A percentile compares a stretch with the other conserved stretches of the same genome.
These are phyloP conservation scores for Catostomus latipinnis DNA, from an alignment of 2,797 vertebrate species.

Conservation along the genomic window DNA sequence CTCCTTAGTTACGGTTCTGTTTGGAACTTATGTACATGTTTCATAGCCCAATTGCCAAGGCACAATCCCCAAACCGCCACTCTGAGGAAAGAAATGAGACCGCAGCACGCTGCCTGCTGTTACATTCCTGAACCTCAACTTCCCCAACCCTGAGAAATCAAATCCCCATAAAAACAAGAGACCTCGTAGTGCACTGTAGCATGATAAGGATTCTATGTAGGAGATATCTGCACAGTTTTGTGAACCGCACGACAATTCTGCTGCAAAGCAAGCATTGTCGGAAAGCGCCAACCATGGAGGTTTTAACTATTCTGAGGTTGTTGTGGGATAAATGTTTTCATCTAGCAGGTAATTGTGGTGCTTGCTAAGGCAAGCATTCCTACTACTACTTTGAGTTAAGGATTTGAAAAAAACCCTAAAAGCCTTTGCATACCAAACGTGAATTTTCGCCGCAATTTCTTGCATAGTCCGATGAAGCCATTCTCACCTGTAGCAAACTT, in stretches of 20 bases:
- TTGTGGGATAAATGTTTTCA: background rate
- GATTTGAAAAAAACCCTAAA: no score
- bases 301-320: slow-evolving; percentile 9
- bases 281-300: background rate
- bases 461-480: no score
- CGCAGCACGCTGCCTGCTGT: slow-evolving; percentile 31
- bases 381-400: no score
- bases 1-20: slow-evolving; percentile 62
- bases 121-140: slow-evolving; percentile 50
- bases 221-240: background rate
- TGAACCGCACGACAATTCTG: background rate
- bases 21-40: slow-evolving; percentile 58
- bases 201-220: slow-evolving; percentile 4
- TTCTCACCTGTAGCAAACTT: no score
- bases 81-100: slow-evolving; percentile 35
- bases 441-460: no score
- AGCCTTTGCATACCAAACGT: no score
- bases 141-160: slow-evolving; percentile 32
- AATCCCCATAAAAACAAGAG: slow-evolving; percentile 38
- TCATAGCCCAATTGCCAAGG: slow-evolving; percentile 51
- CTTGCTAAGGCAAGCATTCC: no score
- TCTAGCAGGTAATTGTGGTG: background rate
- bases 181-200: slow-evolving; percentile 1
- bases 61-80: slow-evolving; percentile 42
- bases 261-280: background rate